Base-by-base conservation (phyloP, 2,888 invertebrate species). In the Spisula subtruncata region DNA sequence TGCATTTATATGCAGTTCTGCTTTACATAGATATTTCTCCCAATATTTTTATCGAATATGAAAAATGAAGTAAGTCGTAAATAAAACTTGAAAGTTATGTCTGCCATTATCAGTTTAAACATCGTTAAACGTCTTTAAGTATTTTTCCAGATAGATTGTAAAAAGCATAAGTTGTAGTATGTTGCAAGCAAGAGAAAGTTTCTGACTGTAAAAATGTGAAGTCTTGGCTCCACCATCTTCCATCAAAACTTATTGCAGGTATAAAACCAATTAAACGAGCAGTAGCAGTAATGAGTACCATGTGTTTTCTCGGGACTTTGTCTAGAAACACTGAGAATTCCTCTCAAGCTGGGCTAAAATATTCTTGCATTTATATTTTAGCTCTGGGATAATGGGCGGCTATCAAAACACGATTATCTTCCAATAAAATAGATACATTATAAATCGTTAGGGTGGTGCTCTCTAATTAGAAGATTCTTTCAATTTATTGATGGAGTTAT, bases 361-460 rank as follows among this genome's bases (percentile, higher is more conserved):
- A 89, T 89, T 87, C 84, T 84, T 66, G 87, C 85, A 87, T 91
- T 91, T 89, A 91, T 89, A 71, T 66, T 91, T 91, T 82, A 91
- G 88, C 91, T 82, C 84, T 29, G 56, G 88, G 89, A 89, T 91
- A 91, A 91, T 91, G 81, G 89, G 81, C 86, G 86, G 79, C 88
- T 86, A 91, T 91, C 89, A 91, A 91, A 89, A 75, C 54, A 88
- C 89, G 83, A 88, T 91, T 91, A 91, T 88, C 86, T 83, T 88
- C 88, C 89, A 89, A 91, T 91, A 91, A 91, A 91, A 86, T 91
- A 89, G 91, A 91, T 91, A 91, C 91, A 89, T 91, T 81, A 89
- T 91, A 83, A 91, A 91, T 91, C 80, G 20, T 35, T 75, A 60
- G 84, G 89, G 91, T 85, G 91, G 91, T 54, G 88, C 82, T 54